Percentiles rank a stretch among this genome's conserved stretches.
Conservation (phyloP, 2,113 vertebrate genomes). For the Pseudolaguvia tuberculata region DNA sequence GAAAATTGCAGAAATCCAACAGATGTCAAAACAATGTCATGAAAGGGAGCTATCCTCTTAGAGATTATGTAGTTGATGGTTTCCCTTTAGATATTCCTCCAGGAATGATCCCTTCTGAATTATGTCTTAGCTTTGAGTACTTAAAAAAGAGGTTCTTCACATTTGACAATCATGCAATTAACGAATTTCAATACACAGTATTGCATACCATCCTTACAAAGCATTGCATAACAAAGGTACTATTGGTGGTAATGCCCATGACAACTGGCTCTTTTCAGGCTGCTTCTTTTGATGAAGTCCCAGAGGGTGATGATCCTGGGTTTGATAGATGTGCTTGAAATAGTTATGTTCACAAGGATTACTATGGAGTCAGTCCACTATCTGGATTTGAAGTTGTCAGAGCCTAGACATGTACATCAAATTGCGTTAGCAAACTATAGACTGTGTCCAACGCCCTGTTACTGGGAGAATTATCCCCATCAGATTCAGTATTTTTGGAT, state of each 20-base stretch:
- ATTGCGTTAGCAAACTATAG: too few species aligned
- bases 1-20: background rate
- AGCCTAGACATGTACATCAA: background rate
- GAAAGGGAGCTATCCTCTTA: background rate
- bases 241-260: conserved; percentile 6
- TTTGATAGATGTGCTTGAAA: background rate
- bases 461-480: background rate
- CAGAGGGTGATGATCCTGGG: background rate
- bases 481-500: background rate
- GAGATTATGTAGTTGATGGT: conserved; percentile 11
- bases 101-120: conserved; percentile 1
- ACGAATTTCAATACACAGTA: background rate
- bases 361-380: background rate
- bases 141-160: background rate
- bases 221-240: background rate
- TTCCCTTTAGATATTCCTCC: background rate
- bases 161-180: background rate
- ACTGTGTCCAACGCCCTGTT: background rate
- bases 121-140: background rate
- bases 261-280: conserved; percentile 1
- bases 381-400: too few species aligned
- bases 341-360: background rate
- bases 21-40: background rate
- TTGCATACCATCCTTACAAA: background rate
- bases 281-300: conserved; percentile 3